phyloP scores from a whole-genome alignment of 2,797 vertebrate genomes.

The Bovichtus diacanthus region DNA sequence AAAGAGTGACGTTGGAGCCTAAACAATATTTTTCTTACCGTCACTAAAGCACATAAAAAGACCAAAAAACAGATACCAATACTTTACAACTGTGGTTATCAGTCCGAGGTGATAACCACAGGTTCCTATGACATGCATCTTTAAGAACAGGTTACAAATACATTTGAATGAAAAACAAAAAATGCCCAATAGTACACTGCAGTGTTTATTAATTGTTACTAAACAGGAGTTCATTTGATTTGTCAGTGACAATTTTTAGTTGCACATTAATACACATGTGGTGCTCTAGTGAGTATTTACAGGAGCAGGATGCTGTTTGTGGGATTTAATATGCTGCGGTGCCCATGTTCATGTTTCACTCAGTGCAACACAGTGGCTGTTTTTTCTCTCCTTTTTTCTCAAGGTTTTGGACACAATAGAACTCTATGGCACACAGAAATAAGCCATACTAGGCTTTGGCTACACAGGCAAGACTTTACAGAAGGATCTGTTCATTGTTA shows the following conservation, averaged over 20 bases:
- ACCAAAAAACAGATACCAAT: background rate
- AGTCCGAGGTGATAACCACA: background rate
- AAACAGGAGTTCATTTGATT: background rate
- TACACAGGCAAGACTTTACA: background rate
- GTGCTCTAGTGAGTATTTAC: background rate
- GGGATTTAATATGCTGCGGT: background rate
- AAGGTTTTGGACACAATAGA: background rate
- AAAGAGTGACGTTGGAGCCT: background rate
- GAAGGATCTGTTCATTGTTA: background rate
- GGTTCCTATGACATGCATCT: background rate
- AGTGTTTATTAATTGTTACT: background rate
- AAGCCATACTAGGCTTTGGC: background rate
- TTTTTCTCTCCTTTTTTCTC: background rate
- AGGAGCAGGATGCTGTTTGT: background rate
- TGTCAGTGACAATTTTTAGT: background rate
- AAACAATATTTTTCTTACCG: background rate
- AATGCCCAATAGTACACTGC: no score
- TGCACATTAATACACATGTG: background rate
- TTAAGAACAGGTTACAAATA: background rate
- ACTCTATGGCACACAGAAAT: background rate
- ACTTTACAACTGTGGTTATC: background rate
- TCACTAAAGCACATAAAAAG: background rate
- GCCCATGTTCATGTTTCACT: background rate
- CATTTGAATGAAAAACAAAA: no score
- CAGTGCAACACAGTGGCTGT: background rate